Base-by-base conservation (phyloP, 2,113 vertebrate genomes). In the Trematomus loennbergii region DNA sequence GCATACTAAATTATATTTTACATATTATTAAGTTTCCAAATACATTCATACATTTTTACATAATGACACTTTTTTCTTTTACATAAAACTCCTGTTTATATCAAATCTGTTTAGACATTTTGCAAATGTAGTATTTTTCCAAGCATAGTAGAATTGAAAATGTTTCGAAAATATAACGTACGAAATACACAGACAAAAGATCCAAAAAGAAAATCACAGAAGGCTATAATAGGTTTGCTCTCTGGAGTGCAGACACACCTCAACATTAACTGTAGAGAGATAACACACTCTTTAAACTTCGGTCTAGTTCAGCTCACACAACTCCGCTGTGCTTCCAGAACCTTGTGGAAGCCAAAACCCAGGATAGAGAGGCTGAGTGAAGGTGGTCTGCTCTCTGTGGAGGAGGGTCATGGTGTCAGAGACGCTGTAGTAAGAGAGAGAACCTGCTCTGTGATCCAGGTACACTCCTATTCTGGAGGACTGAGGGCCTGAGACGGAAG, bases 401-500 rank as follows among this genome's bases (percentile, higher is more conserved):
- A 81, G 79, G 57, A 81, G 71, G 55, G 48, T 79, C 50, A 72
- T 72, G 60, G 52, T 72, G 12, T 52, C 9, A 54, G 54, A 22
- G 45, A 72, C 2, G 18, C 60, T 72, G 68, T 65, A 65, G 68
- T 15, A 65, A 25, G 29, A 72, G 60, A 72, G 45, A 59, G 18
- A 25, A 36, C 78, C 71, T 55, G 5, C 71, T 0, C 55, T 36
- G 33, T 64, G 72, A 64, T 75, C 72, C 52, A 81, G 29, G 17
- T 64, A 82, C 4, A 76, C 66, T 20, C 72, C 72, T 20, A 81
- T 18, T 81, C 0, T 62, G 58, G 79, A 63, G 54, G 67, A 60
- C 33, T 0, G 18, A 60, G 73, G 68, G 2, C 62, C 81, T 49
- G 68, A 49, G 74, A 83, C 13, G 16, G 25, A 0, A 25, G 62